phyloP scores from a whole-genome alignment of 92 coral and sea anemone genomes.

The Heteractis magnifica region DNA sequence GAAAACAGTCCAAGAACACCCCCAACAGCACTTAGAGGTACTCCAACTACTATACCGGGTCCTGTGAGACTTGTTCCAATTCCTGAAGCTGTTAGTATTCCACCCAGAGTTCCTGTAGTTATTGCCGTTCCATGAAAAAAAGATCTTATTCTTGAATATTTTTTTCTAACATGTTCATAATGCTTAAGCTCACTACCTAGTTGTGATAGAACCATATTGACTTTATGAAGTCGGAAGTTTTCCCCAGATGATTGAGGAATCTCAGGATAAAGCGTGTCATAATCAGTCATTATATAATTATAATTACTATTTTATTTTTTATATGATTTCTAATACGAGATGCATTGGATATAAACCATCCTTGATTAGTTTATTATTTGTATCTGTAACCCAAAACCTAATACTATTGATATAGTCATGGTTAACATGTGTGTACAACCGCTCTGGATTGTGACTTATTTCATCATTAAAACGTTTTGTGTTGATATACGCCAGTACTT shows the following conservation, averaged over 20 bases:
- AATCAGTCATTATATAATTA: conserved; percentile 22
- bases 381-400: background rate
- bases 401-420: background rate
- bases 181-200: background rate
- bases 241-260: conserved; percentile 18
- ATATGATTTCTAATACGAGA: background rate
- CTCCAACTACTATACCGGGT: background rate
- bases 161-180: conserved; percentile 2
- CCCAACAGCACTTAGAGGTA: background rate
- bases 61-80: background rate
- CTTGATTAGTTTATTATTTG: background rate
- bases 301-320: background rate
- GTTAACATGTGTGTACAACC: background rate
- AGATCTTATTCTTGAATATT: background rate
- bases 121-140: background rate
- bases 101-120: background rate
- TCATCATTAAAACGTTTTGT: background rate
- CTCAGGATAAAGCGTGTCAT: conserved; percentile 29
- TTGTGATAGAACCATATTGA: background rate
- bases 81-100: background rate
- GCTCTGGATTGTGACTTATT: background rate
- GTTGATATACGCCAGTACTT: background rate
- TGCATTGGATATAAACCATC: background rate
- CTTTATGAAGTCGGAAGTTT: conserved; percentile 10
- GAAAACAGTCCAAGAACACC: background rate